Evolutionary conservation across 2,113 vertebrate genomes (phyloP), one percentile per base, ranked within the genome.

Genomic region (Thalassarche chlororhynchos): DNA sequence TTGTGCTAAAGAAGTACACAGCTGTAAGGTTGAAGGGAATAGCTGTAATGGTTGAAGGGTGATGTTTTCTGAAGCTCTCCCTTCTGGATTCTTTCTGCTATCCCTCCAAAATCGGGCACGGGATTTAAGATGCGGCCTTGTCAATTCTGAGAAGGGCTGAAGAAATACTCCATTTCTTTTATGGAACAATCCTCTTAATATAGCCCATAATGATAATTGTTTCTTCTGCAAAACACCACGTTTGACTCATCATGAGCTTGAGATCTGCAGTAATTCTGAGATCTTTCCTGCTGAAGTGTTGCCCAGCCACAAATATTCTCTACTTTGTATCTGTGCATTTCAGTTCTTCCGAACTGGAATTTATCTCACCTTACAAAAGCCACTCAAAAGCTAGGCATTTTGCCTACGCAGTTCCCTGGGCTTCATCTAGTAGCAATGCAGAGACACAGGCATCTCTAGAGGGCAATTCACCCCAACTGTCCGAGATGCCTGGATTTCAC

Each of bases 231-330:
- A 94, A 96, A 89, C 79, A 94, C 47, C 46, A 71, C 0, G 0
- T 95, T 97, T 90, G 93, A 92, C 60, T 94, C 86, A 68, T 89
- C 62, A 34, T 64, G 51, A 78, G 38, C 64, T 90, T 92, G 68
- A 95, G 90, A 92, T 90, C 68, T 90, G 84, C 85, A 51, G 60
- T 60, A 92, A 77, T 92, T 84, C 64, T 29, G 90, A 90, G 76
- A 88, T 90, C 71, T 95, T 93, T 94, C 71, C 79, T 90, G 70
- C 66, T 97, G 93, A 90, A 93, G 49, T 52, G 25, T 66, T 97
- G 96, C 90, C 90, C 85, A 94, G 42, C 88, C 88, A 95, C 92
- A 97, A 93, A 88, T 86, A 95, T 95, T 94, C 85, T 81, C 60
- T n/a, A 13, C 31, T 94, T 74, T 4, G 3, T 92, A 88, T 93